phyloP scores from a whole-genome alignment of 2,113 vertebrate species.

The Greenwoodochromis staneri region DNA sequence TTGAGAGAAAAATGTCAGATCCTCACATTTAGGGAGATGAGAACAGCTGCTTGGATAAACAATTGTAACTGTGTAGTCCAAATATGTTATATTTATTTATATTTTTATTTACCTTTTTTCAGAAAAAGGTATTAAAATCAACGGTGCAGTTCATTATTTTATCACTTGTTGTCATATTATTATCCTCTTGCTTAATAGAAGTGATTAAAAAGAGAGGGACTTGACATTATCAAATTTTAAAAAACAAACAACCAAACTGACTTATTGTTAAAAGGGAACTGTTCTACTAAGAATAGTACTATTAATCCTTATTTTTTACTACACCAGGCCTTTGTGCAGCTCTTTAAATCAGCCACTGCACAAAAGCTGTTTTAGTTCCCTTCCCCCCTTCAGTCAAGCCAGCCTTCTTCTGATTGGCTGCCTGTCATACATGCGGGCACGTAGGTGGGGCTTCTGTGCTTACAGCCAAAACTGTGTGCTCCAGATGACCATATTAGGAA shows the following conservation, averaged over 20 bases:
- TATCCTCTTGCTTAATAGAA: neutral
- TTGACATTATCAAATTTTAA: neutral
- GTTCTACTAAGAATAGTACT: neutral
- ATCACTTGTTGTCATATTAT: neutral
- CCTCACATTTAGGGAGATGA: neutral
- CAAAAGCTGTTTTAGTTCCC: neutral
- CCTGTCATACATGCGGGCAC: rapidly evolving
- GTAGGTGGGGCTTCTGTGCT: neutral
- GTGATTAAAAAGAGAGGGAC: neutral
- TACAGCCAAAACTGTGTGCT: neutral
- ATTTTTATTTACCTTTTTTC: neutral
- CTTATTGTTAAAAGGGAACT: neutral
- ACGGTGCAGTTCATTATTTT: rapidly evolving
- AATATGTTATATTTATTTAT: neutral
- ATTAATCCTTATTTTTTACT: neutral
- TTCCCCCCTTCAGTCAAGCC: neutral
- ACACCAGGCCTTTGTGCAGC: neutral
- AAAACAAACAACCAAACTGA: neutral
- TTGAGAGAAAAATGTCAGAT: neutral
- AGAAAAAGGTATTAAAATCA: neutral
- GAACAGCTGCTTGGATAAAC: neutral
- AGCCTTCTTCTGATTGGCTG: neutral
- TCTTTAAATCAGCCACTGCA: neutral
- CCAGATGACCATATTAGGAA: neutral
- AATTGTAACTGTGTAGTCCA: neutral